A percentile compares a stretch with the other conserved stretches of the same genome.
Conservation (phyloP, 92 coral and sea anemone genomes). For the Parazoanthus swiftii region DNA sequence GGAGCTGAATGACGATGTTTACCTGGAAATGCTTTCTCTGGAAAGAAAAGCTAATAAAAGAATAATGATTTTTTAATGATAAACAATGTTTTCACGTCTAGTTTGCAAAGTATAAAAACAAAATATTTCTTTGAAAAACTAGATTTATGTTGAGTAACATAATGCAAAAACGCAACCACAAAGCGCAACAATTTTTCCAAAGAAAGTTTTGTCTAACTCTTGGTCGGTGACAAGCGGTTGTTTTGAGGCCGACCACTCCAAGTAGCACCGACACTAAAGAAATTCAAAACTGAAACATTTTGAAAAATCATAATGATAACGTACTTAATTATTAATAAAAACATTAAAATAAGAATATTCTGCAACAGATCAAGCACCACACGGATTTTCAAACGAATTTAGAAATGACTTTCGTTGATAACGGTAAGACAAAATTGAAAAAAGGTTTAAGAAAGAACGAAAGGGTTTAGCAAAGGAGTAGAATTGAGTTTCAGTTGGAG, state of each 20-base stretch:
- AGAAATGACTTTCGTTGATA: not conserved
- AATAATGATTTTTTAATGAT: slow-evolving; percentile 4
- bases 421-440: not conserved
- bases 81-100: not conserved
- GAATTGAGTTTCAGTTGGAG: not conserved
- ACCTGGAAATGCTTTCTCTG: not conserved
- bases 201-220: slow-evolving; percentile 17
- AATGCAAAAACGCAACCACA: not conserved
- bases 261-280: not conserved
- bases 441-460: slow-evolving; percentile 1
- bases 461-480: not conserved
- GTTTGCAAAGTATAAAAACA: not conserved
- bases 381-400: not conserved
- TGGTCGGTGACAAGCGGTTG: not conserved
- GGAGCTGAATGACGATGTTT: not conserved
- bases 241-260: not conserved
- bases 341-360: not conserved
- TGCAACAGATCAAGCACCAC: not conserved
- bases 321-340: slow-evolving; percentile 3
- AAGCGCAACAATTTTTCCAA: not conserved
- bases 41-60: not conserved
- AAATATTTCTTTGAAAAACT: not conserved
- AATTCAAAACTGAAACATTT: not conserved
- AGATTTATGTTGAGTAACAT: not conserved
- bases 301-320: slow-evolving; percentile 10